Evolutionary conservation across 2,797 vertebrate species (phyloP).

Genomic region (Gastrophryne carolinensis): DNA sequence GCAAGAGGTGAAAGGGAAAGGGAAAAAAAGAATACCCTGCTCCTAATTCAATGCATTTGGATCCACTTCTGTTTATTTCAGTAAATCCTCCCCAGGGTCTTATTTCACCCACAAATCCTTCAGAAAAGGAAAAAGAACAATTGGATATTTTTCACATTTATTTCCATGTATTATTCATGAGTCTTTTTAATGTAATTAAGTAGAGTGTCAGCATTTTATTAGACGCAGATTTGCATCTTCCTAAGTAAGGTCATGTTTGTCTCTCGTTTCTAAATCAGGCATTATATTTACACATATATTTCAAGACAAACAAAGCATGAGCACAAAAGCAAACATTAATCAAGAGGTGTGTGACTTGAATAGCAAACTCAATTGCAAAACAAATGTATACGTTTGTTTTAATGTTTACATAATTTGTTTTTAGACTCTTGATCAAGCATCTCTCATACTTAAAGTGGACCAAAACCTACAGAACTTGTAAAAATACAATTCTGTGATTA

Average conservation of each 20-base stretch:
- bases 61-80: too few relatives aligned
- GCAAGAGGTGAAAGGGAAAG: too few relatives aligned
- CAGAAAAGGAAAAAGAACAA: not conserved
- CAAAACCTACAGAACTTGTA: too few relatives aligned
- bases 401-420: not conserved
- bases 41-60: too few relatives aligned
- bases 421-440: too few relatives aligned
- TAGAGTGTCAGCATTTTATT: slow-evolving; percentile 2
- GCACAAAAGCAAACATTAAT: not conserved
- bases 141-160: not conserved
- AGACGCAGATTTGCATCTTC: not conserved
- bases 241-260: slow-evolving; percentile 1
- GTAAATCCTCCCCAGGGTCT: too few relatives aligned
- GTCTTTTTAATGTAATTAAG: not conserved
- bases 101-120: not conserved
- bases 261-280: not conserved
- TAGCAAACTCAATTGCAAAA: not conserved
- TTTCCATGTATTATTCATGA: not conserved
- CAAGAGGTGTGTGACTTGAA: not conserved
- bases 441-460: too few relatives aligned
- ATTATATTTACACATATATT: not conserved
- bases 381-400: not conserved
- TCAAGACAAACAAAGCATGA: not conserved
- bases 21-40: too few relatives aligned
- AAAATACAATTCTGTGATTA: too few relatives aligned